Percentiles rank a stretch among this genome's conserved stretches.
These are phyloP conservation scores for Colaptes auratus DNA, from an alignment of 2,113 vertebrate species.

Conservation along the genomic window DNA sequence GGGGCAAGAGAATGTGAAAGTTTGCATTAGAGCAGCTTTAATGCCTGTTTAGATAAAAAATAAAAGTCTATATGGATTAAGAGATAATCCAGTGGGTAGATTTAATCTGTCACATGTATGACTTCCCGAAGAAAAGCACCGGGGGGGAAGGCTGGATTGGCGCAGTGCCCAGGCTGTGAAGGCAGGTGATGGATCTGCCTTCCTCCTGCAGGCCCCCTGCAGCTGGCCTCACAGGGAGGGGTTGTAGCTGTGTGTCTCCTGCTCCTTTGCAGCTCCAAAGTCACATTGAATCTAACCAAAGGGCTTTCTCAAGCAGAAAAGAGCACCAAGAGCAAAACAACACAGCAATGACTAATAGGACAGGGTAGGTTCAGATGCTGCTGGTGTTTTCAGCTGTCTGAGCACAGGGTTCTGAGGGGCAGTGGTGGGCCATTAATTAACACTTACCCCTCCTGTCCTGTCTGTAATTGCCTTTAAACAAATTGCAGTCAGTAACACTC, in stretches of 20 bases:
- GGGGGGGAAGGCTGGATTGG: background rate
- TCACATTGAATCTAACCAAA: background rate
- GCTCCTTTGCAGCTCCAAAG: background rate
- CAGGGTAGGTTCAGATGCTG: background rate
- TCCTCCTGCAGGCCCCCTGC: background rate
- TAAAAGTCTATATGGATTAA: slow-evolving; percentile 40
- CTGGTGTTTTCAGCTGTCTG: background rate
- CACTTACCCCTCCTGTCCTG: background rate
- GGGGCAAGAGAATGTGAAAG: background rate
- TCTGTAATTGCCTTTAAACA: background rate
- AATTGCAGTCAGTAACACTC: background rate
- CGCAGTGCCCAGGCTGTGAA: background rate
- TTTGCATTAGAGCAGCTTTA: slow-evolving; percentile 37
- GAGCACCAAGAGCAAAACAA: background rate
- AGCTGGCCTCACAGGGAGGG: background rate
- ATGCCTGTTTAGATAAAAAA: slow-evolving; percentile 49
- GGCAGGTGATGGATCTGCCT: background rate
- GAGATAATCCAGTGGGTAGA: slow-evolving; percentile 42
- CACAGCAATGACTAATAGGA: background rate
- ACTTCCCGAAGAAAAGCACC: background rate
- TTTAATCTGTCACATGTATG: slow-evolving; percentile 38
- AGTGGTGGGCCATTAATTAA: background rate
- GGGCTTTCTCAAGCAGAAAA: background rate
- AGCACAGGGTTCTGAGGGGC: background rate
- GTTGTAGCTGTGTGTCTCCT: fast-evolving